These are phyloP conservation scores for Chrysocyon brachyurus DNA, from an alignment of 2,797 vertebrate species.

Conservation along the genomic window DNA sequence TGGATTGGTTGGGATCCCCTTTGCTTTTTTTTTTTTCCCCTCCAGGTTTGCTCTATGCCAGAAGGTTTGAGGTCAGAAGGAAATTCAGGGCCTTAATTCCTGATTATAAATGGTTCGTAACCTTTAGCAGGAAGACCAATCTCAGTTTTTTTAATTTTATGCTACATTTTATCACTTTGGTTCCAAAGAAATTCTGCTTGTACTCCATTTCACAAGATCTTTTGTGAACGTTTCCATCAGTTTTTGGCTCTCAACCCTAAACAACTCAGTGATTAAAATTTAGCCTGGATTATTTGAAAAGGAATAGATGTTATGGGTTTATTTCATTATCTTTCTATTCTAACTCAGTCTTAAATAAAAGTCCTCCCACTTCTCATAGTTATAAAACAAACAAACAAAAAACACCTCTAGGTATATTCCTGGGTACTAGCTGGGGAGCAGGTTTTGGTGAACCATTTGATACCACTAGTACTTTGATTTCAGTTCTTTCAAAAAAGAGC, in stretches of 20 bases:
- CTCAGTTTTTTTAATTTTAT: neutral
- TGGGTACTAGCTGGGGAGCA: neutral
- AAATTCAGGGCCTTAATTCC: neutral
- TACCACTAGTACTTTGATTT: neutral
- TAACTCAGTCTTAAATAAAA: neutral
- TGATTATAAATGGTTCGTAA: slow-evolving; percentile 4
- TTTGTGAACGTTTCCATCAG: neutral
- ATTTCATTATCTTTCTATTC: slow-evolving; percentile 18
- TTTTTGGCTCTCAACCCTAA: neutral
- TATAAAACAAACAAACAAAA: slow-evolving; percentile 1
- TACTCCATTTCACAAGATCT: slow-evolving; percentile 36
- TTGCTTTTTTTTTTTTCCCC: neutral
- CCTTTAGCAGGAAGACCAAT: neutral
- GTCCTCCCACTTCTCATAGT: neutral
- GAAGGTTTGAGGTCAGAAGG: slow-evolving; percentile 1
- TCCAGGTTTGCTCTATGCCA: neutral
- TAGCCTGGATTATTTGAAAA: neutral
- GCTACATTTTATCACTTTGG: neutral
- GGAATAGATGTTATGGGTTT: neutral
- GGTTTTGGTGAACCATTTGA: slow-evolving; percentile 2
- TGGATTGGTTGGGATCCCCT: neutral
- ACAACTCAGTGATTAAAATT: neutral
- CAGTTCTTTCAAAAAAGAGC: neutral
- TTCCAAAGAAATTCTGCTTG: slow-evolving; percentile 20
- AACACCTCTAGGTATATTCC: neutral